These are phyloP conservation scores for Lemur catta DNA, from an alignment of 2,797 vertebrate species.

Conservation along the genomic window DNA sequence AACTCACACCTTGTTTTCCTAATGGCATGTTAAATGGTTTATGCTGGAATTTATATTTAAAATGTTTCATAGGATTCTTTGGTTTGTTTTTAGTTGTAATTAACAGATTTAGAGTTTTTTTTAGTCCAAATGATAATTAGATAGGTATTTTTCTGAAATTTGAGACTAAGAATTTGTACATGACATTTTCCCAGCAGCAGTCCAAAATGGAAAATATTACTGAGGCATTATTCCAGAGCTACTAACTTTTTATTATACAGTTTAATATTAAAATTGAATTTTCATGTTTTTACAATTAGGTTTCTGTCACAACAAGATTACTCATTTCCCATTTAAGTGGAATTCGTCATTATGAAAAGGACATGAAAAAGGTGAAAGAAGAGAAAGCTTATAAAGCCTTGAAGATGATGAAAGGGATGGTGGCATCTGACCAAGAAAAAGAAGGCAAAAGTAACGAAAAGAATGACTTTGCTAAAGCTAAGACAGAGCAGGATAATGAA, in stretches of 20 bases:
- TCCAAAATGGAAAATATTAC: constrained; percentile 8
- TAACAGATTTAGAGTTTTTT: neutral
- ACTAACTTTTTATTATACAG: neutral
- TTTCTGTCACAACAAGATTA: constrained; percentile 92
- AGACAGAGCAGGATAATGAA: constrained; percentile 79
- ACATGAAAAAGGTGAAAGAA: constrained; percentile 92
- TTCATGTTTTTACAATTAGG: constrained; percentile 83
- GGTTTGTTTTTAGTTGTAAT: neutral
- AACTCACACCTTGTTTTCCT: constrained; percentile 48
- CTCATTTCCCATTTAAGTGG: constrained; percentile 96
- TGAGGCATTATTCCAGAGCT: neutral
- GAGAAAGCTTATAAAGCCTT: constrained; percentile 88
- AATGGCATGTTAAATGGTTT: neutral
- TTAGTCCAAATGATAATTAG: neutral
- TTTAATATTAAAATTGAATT: constrained; percentile 21
- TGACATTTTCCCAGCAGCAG: neutral
- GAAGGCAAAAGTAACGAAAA: constrained; percentile 79
- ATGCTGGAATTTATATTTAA: neutral
- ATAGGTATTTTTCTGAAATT: constrained; percentile 43
- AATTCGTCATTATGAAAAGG: constrained; percentile 98
- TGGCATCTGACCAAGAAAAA: constrained; percentile 72
- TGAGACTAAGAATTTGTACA: neutral
- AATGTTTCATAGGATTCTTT: constrained; percentile 5
- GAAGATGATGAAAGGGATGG: constrained; percentile 77
- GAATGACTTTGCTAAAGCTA: constrained; percentile 69